A percentile compares a stretch with the other conserved stretches of the same genome.
These are phyloP conservation scores for Tanytarsus gracilentus DNA, from an alignment of 2,888 invertebrate genomes.

Conservation along the genomic window DNA sequence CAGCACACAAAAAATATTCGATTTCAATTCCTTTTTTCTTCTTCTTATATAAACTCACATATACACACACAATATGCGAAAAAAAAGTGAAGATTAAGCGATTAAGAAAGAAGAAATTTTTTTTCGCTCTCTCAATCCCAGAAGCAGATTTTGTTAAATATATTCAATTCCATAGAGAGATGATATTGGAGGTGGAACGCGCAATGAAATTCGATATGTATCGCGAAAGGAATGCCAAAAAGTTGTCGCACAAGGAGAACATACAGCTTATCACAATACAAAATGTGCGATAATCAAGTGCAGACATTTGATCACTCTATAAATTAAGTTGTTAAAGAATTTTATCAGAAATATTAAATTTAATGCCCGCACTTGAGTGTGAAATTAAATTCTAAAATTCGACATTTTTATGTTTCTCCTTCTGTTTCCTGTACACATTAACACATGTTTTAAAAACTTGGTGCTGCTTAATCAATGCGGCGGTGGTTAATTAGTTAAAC, in stretches of 20 bases:
- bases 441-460: constrained; percentile 5
- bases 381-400: too few relatives aligned
- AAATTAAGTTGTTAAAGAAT: not conserved
- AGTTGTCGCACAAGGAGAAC: not conserved
- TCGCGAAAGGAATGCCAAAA: constrained; percentile 1
- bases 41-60: constrained; percentile 1
- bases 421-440: not conserved
- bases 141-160: not conserved
- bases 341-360: not conserved
- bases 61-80: too few relatives aligned
- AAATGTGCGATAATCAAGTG: too few relatives aligned
- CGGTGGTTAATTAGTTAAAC: constrained; percentile 9
- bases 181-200: constrained; percentile 2
- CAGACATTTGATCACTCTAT: too few relatives aligned
- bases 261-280: not conserved
- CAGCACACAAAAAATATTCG: constrained; percentile 14
- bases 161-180: not conserved
- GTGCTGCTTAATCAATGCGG: not conserved
- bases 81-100: not conserved
- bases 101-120: not conserved
- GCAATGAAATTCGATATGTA: constrained; percentile 20
- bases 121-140: not conserved
- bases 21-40: constrained; percentile 25
- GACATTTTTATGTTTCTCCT: too few relatives aligned
- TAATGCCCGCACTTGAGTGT: too few relatives aligned